Conservation (phyloP, 1,140 invertebrate species). For the Hydropsyche tenuis region DNA sequence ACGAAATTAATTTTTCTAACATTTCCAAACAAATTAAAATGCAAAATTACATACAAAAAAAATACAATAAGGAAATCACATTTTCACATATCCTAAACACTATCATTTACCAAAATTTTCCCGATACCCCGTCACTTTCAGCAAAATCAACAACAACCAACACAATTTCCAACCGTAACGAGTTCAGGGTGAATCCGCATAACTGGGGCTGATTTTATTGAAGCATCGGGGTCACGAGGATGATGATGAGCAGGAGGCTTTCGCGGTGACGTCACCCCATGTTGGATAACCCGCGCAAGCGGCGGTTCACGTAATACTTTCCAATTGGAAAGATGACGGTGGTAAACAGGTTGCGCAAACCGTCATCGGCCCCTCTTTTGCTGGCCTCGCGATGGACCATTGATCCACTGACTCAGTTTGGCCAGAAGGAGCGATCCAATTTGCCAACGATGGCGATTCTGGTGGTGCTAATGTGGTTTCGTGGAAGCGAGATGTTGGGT, state of each 20-base stretch:
- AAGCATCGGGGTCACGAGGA: constrained; percentile 27
- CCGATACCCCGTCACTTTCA: too few relatives aligned
- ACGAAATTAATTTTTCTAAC: too few relatives aligned
- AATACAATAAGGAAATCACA: too few relatives aligned
- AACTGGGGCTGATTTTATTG: too few relatives aligned
- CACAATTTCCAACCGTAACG: neutral
- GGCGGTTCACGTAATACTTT: constrained; percentile 33
- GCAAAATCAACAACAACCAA: too few relatives aligned
- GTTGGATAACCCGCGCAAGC: constrained; percentile 26
- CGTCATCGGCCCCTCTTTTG: constrained; percentile 2
- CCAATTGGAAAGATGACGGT: constrained; percentile 32
- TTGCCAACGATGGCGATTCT: too few relatives aligned
- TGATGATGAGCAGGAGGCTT: neutral
- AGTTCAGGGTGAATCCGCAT: constrained; percentile 2
- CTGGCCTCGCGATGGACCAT: neutral
- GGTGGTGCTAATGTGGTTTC: too few relatives aligned
- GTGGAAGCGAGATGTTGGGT: too few relatives aligned
- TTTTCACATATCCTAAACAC: too few relatives aligned
- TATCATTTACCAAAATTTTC: too few relatives aligned
- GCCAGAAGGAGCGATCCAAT: neutral
- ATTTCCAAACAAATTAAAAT: too few relatives aligned
- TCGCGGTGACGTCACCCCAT: constrained; percentile 26
- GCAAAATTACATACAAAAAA: too few relatives aligned
- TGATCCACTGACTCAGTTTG: constrained; percentile 17
- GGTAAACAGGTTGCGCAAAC: constrained; percentile 31